phyloP scores from a whole-genome alignment of 2,113 vertebrate genomes.

The Cromileptes altivelis region DNA sequence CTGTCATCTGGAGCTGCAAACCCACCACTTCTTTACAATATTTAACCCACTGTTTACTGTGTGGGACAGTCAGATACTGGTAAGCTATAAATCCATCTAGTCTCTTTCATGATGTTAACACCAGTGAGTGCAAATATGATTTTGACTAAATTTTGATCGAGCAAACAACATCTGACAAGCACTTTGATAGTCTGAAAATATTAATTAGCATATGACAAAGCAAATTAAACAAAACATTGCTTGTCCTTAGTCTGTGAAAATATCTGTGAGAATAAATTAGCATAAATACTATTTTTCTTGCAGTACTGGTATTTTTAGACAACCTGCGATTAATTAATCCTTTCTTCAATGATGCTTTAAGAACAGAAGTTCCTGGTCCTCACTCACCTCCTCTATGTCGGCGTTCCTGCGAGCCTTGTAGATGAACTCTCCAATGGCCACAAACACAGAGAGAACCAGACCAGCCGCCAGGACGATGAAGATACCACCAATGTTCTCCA shows the following conservation, averaged over 20 bases:
- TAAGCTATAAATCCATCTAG: neutral
- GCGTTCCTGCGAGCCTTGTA: slow-evolving; percentile 94
- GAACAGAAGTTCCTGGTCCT: neutral
- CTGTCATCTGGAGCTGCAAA: neutral
- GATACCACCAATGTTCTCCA: slow-evolving; percentile 98
- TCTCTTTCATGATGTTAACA: neutral
- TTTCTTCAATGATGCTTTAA: neutral
- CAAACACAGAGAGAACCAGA: slow-evolving; percentile 95
- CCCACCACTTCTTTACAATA: neutral
- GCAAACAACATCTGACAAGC: slow-evolving; percentile 8
- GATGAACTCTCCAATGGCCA: slow-evolving; percentile 97
- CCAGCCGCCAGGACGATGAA: slow-evolving; percentile 97
- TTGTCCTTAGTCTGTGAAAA: neutral
- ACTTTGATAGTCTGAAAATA: neutral
- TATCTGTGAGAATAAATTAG: slow-evolving; percentile 3
- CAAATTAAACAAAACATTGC: neutral
- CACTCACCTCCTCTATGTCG: slow-evolving; percentile 94
- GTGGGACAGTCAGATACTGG: neutral
- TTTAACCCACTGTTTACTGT: neutral
- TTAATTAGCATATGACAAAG: neutral
- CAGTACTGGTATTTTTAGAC: neutral
- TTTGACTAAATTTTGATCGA: slow-evolving; percentile 15
- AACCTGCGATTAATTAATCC: neutral
- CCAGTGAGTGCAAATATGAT: slow-evolving; percentile 13
- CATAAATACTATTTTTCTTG: neutral